Evolutionary conservation across 2,888 invertebrate genomes (phyloP).

Genomic region (Synergus laeviventris): DNA sequence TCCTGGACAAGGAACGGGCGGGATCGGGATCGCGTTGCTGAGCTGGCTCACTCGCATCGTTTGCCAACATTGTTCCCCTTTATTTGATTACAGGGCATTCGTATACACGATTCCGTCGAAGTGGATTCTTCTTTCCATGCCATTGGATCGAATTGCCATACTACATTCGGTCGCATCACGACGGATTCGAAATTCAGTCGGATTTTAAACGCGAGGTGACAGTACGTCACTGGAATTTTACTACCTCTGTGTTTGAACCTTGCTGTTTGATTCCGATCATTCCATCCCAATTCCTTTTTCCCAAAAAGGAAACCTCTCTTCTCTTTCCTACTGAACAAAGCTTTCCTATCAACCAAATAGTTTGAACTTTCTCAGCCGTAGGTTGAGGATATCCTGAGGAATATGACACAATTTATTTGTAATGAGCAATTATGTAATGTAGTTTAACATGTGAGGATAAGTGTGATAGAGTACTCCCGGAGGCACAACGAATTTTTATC

Average conservation of each 20-base stretch:
- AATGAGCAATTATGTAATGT: conserved; percentile 32
- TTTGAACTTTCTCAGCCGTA: too few species aligned
- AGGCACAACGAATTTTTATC: conserved; percentile 52
- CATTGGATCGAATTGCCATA: conserved; percentile 51
- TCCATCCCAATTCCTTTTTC: neutral
- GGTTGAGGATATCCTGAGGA: too few species aligned
- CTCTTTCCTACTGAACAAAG: too few species aligned
- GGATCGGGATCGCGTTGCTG: conserved; percentile 73
- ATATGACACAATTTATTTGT: neutral
- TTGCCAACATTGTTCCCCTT: conserved; percentile 74
- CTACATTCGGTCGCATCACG: conserved; percentile 24
- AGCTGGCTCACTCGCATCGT: conserved; percentile 67
- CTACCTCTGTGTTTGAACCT: conserved; percentile 3
- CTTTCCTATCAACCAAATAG: too few species aligned
- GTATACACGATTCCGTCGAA: conserved; percentile 71
- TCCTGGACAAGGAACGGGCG: conserved; percentile 76
- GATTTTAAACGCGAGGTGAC: conserved; percentile 33
- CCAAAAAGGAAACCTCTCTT: neutral
- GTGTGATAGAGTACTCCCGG: conserved; percentile 13
- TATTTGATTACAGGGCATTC: conserved; percentile 75
- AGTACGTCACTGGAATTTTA: conserved; percentile 31
- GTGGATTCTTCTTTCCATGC: conserved; percentile 64
- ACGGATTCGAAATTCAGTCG: conserved; percentile 7
- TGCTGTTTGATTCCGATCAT: neutral
- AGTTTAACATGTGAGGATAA: conserved; percentile 16